phyloP scores from a whole-genome alignment of 35 echinoderm and acorn worm species.

The Diadema setosum region DNA sequence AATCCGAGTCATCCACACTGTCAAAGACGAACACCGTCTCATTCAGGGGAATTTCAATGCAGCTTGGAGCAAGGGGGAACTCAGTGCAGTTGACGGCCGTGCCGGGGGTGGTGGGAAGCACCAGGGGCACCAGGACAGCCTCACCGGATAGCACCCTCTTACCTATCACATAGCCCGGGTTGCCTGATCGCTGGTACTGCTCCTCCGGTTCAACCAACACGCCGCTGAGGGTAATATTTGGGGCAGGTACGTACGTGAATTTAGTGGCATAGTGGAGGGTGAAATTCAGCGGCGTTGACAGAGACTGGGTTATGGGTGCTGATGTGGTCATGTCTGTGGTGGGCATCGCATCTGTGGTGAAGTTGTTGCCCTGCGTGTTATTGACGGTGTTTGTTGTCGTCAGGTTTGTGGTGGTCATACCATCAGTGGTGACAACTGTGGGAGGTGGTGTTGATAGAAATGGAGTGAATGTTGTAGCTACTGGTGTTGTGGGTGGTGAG shows the following conservation, averaged over 20 bases:
- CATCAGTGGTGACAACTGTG: neutral
- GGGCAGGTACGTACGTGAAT: constrained; percentile 49
- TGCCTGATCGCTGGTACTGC: constrained; percentile 49
- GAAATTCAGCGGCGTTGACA: neutral
- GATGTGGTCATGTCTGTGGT: neutral
- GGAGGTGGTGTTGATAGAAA: too few relatives aligned
- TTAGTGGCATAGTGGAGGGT: constrained; percentile 57
- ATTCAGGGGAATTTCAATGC: constrained; percentile 14
- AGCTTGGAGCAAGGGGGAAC: constrained; percentile 12
- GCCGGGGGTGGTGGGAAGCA: neutral
- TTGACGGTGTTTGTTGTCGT: neutral
- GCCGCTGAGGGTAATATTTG: neutral
- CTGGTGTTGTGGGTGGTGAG: neutral
- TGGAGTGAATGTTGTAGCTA: neutral
- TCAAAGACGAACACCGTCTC: constrained; percentile 30
- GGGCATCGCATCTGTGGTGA: neutral
- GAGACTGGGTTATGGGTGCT: neutral
- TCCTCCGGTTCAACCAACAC: neutral
- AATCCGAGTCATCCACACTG: constrained; percentile 25
- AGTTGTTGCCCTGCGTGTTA: neutral
- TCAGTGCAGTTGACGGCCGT: constrained; percentile 50
- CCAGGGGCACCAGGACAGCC: constrained; percentile 23
- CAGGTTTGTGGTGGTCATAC: neutral
- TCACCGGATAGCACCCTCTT: constrained; percentile 55
- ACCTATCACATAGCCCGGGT: constrained; percentile 85